A percentile compares a stretch with the other conserved stretches of the same genome.
These are phyloP conservation scores for Actinemys pallida DNA, from an alignment of 2,113 vertebrate genomes.

Conservation along the genomic window DNA sequence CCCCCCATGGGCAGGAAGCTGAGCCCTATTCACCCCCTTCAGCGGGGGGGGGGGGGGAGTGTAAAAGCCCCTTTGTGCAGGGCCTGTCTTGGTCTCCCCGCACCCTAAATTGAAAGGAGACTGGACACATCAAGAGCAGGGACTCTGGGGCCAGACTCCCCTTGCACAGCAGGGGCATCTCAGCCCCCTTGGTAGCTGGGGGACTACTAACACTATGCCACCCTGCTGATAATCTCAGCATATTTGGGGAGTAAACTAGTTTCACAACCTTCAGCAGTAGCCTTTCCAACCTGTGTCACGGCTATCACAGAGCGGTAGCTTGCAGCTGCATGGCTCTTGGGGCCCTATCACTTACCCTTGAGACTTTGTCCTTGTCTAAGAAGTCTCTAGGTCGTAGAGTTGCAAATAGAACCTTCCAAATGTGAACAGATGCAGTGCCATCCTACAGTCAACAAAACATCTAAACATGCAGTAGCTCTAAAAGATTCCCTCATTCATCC, in stretches of 20 bases:
- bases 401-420: not conserved
- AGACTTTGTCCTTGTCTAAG: not conserved
- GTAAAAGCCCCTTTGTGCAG: too few species aligned
- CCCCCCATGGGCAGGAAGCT: too few species aligned
- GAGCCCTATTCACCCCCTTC: fast-evolving
- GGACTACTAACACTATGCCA: too few species aligned
- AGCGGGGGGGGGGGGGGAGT: too few species aligned
- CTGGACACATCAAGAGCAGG: not conserved
- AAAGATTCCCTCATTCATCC: not conserved
- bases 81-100: not conserved
- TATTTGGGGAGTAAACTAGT: not conserved
- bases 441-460: too few species aligned
- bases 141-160: too few species aligned
- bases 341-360: too few species aligned
- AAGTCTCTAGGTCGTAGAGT: not conserved
- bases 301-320: too few species aligned
- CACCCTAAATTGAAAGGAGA: not conserved
- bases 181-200: too few species aligned
- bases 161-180: too few species aligned
- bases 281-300: not conserved
- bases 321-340: not conserved
- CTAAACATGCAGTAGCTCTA: not conserved
- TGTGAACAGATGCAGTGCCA: not conserved
- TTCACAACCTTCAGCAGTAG: not conserved
- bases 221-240: not conserved